Percentiles rank a stretch among this genome's conserved stretches.
These are phyloP conservation scores for Anarsia innoxiella DNA, from an alignment of 2,888 invertebrate genomes.

Conservation along the genomic window DNA sequence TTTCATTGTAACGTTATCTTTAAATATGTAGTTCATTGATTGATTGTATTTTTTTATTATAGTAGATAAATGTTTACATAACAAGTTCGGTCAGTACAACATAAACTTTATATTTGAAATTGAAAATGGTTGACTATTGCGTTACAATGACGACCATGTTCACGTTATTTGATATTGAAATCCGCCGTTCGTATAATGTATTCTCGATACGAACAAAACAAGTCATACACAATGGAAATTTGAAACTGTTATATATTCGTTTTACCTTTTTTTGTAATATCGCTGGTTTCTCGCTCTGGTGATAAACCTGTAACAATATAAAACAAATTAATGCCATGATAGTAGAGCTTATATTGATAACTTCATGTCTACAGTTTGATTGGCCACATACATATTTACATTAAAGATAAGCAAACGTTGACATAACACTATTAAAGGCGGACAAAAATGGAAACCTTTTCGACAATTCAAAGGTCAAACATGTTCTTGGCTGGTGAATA, in stretches of 20 bases:
- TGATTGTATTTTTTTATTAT: too few species aligned
- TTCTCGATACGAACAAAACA: not conserved
- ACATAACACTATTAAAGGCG: not conserved
- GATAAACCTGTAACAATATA: conserved; percentile 60
- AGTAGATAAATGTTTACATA: too few species aligned
- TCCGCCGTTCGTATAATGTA: conserved; percentile 4
- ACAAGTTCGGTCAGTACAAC: too few species aligned
- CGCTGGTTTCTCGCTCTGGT: conserved; percentile 54
- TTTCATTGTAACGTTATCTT: too few species aligned
- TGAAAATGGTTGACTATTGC: conserved; percentile 6
- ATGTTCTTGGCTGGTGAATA: conserved; percentile 42
- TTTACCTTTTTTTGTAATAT: conserved; percentile 65
- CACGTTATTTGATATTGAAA: conserved; percentile 12
- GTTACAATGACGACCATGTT: conserved; percentile 4
- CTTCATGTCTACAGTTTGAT: too few species aligned
- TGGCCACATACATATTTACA: not conserved
- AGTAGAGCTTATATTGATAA: too few species aligned
- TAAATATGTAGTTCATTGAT: too few species aligned
- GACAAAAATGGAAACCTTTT: conserved; percentile 35
- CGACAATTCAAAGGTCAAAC: conserved; percentile 48
- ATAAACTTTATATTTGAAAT: not conserved
- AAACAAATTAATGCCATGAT: too few species aligned
- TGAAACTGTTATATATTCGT: conserved; percentile 1
- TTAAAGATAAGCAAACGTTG: conserved; percentile 3
- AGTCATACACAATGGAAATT: too few species aligned